Evolutionary conservation across 1,140 invertebrate genomes (phyloP).

Genomic region (Trypoxylus dichotomus): DNA sequence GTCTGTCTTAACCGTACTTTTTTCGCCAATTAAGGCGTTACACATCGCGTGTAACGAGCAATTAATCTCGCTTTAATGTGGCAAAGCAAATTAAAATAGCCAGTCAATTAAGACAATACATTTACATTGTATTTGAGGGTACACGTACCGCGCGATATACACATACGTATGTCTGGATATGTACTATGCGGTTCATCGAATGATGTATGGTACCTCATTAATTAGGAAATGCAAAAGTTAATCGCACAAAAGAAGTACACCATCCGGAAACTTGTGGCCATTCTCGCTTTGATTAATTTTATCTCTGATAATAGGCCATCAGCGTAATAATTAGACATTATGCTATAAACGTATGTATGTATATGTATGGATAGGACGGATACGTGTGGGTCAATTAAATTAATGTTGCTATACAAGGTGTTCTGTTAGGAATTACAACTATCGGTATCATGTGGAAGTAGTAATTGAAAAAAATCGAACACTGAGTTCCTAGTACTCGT

Average conservation of each 20-base stretch:
- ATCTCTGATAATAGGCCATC: no score
- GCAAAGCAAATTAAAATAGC: neutral
- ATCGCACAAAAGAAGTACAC: neutral
- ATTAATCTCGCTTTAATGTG: neutral
- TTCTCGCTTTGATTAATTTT: neutral
- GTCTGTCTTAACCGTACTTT: neutral
- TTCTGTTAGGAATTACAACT: no score
- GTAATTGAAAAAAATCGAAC: no score
- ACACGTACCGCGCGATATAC: neutral
- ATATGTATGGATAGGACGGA: no score
- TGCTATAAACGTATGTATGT: no score
- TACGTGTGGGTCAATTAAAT: no score
- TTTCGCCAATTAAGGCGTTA: neutral
- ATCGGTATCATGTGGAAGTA: no score
- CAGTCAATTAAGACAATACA: conserved; percentile 3
- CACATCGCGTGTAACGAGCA: neutral
- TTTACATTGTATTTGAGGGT: neutral
- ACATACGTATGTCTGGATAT: neutral
- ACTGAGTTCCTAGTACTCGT: no score
- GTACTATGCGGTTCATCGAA: neutral
- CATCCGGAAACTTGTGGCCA: neutral
- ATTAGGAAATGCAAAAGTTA: neutral
- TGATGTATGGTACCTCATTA: neutral
- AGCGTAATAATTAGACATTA: no score
- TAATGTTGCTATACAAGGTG: no score